Percentiles rank a stretch among this genome's conserved stretches.
These are phyloP conservation scores for Macrophya annulata DNA, from an alignment of 2,888 invertebrate genomes.

Conservation along the genomic window DNA sequence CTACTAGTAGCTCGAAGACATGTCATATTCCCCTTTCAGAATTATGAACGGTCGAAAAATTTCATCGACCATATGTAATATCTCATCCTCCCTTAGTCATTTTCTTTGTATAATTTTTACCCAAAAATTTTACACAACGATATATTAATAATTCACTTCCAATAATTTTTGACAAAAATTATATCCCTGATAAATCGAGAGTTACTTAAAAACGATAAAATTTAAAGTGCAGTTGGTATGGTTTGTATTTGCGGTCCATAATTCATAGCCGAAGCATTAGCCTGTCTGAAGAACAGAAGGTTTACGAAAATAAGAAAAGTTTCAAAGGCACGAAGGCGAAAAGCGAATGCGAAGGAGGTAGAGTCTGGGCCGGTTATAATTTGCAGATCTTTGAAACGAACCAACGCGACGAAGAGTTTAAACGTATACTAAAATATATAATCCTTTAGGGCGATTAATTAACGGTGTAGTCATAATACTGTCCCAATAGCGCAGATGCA, in stretches of 20 bases:
- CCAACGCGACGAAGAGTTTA: neutral
- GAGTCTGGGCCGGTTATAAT: constrained; percentile 38
- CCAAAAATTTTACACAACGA: too few relatives aligned
- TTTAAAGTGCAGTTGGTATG: neutral
- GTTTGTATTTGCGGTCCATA: constrained; percentile 9
- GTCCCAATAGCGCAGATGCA: constrained; percentile 63
- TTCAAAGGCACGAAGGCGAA: neutral
- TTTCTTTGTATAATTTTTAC: neutral
- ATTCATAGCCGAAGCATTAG: constrained; percentile 37
- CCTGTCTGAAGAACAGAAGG: constrained; percentile 34
- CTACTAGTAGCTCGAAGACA: neutral
- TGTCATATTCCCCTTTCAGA: neutral
- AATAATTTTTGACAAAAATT: neutral
- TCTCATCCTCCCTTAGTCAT: neutral
- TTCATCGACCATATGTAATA: neutral
- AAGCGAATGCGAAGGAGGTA: neutral
- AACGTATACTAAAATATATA: constrained; percentile 61
- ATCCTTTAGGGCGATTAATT: constrained; percentile 74
- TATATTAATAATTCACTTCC: neutral
- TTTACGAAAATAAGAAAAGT: constrained; percentile 20
- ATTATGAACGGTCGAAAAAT: neutral
- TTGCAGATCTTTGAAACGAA: constrained; percentile 46
- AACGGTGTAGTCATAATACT: constrained; percentile 76
- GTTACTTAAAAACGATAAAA: neutral
- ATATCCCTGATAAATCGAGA: neutral